Percentiles rank a stretch among this genome's conserved stretches.
Conservation (phyloP, 2,113 vertebrate genomes). For the Myrmecophaga tridactyla region DNA sequence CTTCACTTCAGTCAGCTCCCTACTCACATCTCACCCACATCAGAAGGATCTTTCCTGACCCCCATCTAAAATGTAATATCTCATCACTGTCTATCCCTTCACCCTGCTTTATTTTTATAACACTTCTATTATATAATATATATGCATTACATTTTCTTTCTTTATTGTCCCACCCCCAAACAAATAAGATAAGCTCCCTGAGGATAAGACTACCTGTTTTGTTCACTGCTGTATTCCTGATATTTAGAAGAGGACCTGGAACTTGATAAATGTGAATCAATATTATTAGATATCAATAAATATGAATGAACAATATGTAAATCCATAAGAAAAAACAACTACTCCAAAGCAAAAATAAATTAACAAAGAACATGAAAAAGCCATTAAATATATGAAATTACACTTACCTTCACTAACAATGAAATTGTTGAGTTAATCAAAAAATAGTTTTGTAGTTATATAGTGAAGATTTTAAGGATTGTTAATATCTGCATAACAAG, state of each 20-base stretch:
- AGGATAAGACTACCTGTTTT: background rate
- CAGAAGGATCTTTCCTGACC: background rate
- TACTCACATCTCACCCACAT: too few species aligned
- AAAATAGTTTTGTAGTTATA: background rate
- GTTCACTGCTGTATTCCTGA: background rate
- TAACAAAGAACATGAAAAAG: background rate
- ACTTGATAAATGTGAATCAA: too few species aligned
- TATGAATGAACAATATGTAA: background rate
- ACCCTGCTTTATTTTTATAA: background rate
- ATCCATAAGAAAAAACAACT: background rate
- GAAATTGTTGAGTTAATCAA: background rate
- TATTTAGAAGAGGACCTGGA: background rate
- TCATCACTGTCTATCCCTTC: background rate
- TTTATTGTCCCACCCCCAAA: background rate
- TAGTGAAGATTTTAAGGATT: too few species aligned
- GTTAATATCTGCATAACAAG: too few species aligned
- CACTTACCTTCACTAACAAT: background rate
- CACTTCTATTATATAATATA: background rate
- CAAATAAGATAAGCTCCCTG: background rate
- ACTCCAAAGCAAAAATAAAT: background rate
- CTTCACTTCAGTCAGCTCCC: background rate
- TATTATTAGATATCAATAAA: background rate
- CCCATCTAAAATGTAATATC: background rate
- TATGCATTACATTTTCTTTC: background rate
- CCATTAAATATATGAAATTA: background rate